These are phyloP conservation scores for Arctocebus calabarensis DNA, from an alignment of 2,797 vertebrate genomes.

Conservation along the genomic window DNA sequence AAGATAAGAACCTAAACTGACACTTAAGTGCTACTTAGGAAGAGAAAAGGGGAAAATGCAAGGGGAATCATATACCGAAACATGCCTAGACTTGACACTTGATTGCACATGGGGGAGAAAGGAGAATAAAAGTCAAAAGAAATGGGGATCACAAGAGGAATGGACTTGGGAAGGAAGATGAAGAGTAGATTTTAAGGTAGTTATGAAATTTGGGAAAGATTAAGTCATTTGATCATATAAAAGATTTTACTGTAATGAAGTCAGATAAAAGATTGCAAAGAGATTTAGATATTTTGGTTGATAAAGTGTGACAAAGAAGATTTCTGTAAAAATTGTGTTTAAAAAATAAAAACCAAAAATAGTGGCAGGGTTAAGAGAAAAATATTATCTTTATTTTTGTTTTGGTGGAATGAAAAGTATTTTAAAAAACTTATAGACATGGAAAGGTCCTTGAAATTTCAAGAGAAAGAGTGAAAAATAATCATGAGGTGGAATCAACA, in stretches of 20 bases:
- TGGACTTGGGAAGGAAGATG: background rate
- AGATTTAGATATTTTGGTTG: background rate
- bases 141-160: background rate
- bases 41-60: background rate
- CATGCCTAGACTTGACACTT: background rate
- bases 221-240: background rate
- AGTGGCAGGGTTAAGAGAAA: background rate
- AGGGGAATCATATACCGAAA: background rate
- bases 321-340: background rate
- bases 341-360: background rate
- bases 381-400: background rate
- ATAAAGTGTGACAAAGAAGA: background rate
- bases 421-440: background rate
- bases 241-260: background rate
- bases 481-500: no score
- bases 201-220: background rate
- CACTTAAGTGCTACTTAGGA: background rate
- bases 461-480: no score
- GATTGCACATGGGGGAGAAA: background rate
- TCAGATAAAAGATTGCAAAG: background rate
- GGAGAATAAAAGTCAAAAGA: background rate
- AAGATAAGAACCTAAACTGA: background rate
- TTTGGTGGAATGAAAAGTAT: constrained; percentile 41
- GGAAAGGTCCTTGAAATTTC: background rate
- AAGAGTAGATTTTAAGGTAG: background rate